Evolutionary conservation across 2,888 invertebrate genomes (phyloP), one percentile per base, ranked within the genome.

Genomic region (Carcina quercana): DNA sequence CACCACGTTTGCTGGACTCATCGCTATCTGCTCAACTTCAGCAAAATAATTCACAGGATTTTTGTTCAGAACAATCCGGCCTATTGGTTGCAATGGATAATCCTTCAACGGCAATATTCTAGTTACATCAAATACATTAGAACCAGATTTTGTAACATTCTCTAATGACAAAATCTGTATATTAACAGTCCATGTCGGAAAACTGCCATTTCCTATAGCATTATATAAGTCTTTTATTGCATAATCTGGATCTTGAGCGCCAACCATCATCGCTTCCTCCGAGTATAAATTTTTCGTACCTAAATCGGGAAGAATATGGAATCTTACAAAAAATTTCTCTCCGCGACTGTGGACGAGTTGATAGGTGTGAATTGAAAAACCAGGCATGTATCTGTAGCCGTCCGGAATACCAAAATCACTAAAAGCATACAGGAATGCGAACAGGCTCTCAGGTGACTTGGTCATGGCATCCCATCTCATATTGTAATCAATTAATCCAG

Each of bases 321-420:
- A 96, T 82, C 94, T 95, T 45, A 92, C 92, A 63, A 91, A 96
- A 43, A 90, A 80, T 4, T 86, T 68, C 34, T 91, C 86, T 0
- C 89, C 88, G 2, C 87, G 69, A 8, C 75, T 85, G 66, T 96
- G 96, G 14, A 94, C 87, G 40, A 96, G 63, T 64, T 95, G 95
- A 69, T 92, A 96, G 0, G 95, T 93, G 65, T 97, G 96, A 0
- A 93, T 92, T 3, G 94, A 93, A 51, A 93, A 97, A 22, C 93
- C 94, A 56, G 96, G 92, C 95, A 96, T 96, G 63, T 89, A 89
- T 14, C 95, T 87, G 67, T 88, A 91, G 2, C 95, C 95, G 63
- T 95, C 91, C 0, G 96, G 96, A 41, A 92, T 91, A 13, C 96
- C 96, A 45, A 93, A 88, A 70, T 96, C 96, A 5, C 91, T 86